These are phyloP conservation scores for Enteromius treurensis DNA, from an alignment of 2,797 vertebrate genomes.

Conservation along the genomic window DNA sequence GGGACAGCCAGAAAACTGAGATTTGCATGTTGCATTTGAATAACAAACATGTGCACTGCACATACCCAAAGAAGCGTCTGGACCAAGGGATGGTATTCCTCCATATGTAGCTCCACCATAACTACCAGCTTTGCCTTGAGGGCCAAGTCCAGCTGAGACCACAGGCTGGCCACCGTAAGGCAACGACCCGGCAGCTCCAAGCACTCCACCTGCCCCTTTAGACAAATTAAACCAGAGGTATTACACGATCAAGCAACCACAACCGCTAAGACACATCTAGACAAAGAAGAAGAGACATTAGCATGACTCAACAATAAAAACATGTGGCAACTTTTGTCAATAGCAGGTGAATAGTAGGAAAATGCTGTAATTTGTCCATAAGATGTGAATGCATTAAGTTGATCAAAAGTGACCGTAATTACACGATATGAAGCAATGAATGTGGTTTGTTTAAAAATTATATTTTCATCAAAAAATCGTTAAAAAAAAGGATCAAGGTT, in stretches of 20 bases:
- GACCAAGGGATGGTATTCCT: slow-evolving; percentile 55
- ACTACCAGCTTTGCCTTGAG: slow-evolving; percentile 58
- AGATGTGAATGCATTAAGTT: not conserved
- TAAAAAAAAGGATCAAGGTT: not conserved
- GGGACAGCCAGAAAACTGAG: not conserved
- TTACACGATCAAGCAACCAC: slow-evolving; percentile 18
- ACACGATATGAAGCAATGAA: not conserved
- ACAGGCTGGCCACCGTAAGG: slow-evolving; percentile 64
- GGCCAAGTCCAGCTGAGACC: slow-evolving; percentile 62
- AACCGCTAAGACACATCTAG: not conserved
- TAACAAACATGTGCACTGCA: slow-evolving; percentile 35
- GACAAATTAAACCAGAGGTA: slow-evolving; percentile 42
- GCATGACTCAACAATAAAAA: not conserved
- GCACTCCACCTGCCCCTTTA: slow-evolving; percentile 58
- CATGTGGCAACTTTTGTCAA: not conserved
- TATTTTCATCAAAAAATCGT: not conserved
- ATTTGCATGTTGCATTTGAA: slow-evolving; percentile 52
- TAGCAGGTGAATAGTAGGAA: not conserved
- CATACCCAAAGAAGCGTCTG: slow-evolving; percentile 61
- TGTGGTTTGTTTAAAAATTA: not conserved
- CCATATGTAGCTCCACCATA: slow-evolving; percentile 58
- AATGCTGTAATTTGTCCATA: not conserved
- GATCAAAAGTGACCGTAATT: not conserved
- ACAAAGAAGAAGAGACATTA: not conserved
- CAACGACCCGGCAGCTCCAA: slow-evolving; percentile 60